phyloP scores from a whole-genome alignment of 2,888 invertebrate genomes.

The Macrosiphum euphorbiae region DNA sequence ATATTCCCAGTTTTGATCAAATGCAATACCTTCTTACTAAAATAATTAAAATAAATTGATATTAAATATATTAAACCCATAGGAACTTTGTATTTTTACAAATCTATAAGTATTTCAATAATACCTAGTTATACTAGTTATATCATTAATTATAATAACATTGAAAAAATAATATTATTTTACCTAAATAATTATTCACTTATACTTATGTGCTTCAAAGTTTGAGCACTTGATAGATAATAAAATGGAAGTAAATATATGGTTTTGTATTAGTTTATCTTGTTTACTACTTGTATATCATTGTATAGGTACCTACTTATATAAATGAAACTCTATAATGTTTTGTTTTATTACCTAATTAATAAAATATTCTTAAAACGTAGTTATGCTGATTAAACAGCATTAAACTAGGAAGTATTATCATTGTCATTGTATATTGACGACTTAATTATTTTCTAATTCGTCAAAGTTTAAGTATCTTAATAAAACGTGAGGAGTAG shows the following conservation, averaged over 20 bases:
- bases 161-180: background rate
- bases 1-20: background rate
- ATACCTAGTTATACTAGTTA: background rate
- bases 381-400: slow-evolving; percentile 5
- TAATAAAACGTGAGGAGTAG: background rate
- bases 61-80: background rate
- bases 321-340: background rate
- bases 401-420: slow-evolving; percentile 6
- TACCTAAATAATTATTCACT: background rate
- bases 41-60: background rate
- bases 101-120: background rate
- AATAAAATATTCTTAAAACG: background rate
- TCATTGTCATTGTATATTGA: background rate
- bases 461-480: background rate
- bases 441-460: slow-evolving; percentile 8
- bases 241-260: background rate
- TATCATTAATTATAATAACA: background rate
- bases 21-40: no score
- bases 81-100: no score
- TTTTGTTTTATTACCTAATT: background rate
- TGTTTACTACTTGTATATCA: background rate
- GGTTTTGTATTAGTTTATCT: background rate
- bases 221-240: background rate
- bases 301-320: background rate
- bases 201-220: background rate